Conservation (phyloP, 1,140 invertebrate species). For the Telenomus remus region DNA sequence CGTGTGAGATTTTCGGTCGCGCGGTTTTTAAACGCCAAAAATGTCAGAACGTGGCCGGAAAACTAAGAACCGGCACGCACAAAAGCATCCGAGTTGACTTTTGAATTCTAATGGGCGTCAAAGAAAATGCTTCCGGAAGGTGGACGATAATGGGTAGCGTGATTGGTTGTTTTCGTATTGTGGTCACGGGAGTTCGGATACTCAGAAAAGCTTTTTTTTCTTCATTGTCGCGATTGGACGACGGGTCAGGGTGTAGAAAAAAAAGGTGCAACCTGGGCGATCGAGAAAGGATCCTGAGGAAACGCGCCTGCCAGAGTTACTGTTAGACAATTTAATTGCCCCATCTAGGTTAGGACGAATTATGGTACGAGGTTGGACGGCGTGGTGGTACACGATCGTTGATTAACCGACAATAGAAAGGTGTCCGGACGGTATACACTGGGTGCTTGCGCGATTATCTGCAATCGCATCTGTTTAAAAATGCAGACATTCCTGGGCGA, state of each 20-base stretch:
- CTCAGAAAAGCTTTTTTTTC: too few relatives aligned
- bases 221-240: too few relatives aligned
- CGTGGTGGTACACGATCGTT: background rate
- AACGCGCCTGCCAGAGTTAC: background rate
- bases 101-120: constrained; percentile 20
- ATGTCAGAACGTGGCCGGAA: constrained; percentile 14
- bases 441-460: background rate
- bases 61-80: constrained; percentile 15
- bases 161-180: constrained; percentile 26
- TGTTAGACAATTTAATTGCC: constrained; percentile 14
- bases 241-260: too few relatives aligned
- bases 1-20: background rate
- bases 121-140: constrained; percentile 28
- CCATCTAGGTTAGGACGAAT: constrained; percentile 3
- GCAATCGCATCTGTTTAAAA: background rate
- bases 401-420: constrained; percentile 1
- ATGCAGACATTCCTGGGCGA: constrained; percentile 1
- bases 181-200: constrained; percentile 7
- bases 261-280: too few relatives aligned
- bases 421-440: background rate
- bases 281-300: background rate
- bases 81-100: constrained; percentile 20
- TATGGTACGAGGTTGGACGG: background rate
- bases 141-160: constrained; percentile 6
- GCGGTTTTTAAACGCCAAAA: background rate